Conservation (phyloP, 2,797 vertebrate species). For the Tapera naevia region DNA sequence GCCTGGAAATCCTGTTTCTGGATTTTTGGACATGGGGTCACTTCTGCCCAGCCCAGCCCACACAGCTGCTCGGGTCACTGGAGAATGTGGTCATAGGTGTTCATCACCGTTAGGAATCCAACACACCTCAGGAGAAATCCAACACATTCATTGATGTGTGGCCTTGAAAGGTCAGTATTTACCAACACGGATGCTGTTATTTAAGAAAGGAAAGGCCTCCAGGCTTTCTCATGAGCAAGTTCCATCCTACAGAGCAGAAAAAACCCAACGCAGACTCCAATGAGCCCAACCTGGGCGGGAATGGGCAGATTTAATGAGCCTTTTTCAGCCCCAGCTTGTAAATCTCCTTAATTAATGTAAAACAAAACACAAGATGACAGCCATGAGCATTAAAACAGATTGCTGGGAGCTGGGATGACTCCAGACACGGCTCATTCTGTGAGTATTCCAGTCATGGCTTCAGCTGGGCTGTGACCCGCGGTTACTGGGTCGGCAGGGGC, state of each 20-base stretch:
- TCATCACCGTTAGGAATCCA: too few relatives aligned
- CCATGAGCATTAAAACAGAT: neutral
- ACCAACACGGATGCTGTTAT: neutral
- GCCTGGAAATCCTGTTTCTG: neutral
- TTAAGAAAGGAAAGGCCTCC: neutral
- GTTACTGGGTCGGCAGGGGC: neutral
- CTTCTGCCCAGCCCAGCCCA: fast-evolving
- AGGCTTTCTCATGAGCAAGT: neutral
- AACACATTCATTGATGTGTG: fast-evolving
- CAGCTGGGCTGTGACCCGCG: neutral
- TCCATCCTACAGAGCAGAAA: neutral
- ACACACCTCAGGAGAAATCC: neutral
- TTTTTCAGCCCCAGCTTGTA: neutral
- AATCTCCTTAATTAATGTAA: slow-evolving; percentile 3
- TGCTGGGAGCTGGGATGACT: neutral
- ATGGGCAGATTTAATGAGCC: neutral
- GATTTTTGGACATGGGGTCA: neutral
- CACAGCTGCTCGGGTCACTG: neutral
- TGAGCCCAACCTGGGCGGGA: neutral
- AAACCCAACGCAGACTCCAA: neutral
- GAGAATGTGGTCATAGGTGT: neutral
- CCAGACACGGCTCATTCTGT: neutral
- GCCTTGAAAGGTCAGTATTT: neutral
- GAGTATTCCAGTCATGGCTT: neutral
- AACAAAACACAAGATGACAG: neutral